These are phyloP conservation scores for Lasioglossum morio DNA, from an alignment of 2,888 invertebrate species.

Conservation along the genomic window DNA sequence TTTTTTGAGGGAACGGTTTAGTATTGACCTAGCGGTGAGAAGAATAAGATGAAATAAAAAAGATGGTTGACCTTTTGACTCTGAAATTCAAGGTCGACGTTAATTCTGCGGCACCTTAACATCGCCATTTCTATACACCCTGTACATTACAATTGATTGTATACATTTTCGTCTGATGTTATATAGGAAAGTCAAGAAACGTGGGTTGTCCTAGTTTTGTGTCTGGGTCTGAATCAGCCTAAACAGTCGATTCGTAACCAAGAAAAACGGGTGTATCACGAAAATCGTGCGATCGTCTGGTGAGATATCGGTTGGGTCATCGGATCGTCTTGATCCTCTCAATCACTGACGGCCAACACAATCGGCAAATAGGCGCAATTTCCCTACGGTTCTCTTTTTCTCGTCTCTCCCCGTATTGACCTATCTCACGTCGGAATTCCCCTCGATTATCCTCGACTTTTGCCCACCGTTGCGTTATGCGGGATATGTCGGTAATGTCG, in stretches of 20 bases:
- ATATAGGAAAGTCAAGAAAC: background rate
- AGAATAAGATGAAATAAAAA: too few relatives aligned
- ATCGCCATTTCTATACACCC: too few relatives aligned
- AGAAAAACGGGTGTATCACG: background rate
- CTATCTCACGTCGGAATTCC: conserved; percentile 45
- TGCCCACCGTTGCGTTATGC: conserved; percentile 63
- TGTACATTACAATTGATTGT: background rate
- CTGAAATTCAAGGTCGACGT: background rate
- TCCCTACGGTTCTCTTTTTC: conserved; percentile 33
- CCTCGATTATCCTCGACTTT: conserved; percentile 65
- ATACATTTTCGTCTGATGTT: background rate
- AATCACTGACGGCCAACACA: conserved; percentile 35
- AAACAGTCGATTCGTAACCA: conserved; percentile 2
- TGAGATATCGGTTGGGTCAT: background rate
- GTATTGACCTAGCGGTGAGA: too few relatives aligned
- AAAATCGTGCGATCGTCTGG: background rate
- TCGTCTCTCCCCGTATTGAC: conserved; percentile 30
- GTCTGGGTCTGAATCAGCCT: background rate
- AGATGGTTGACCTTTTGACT: background rate
- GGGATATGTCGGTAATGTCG: conserved; percentile 67
- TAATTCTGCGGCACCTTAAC: background rate
- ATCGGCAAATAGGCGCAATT: conserved; percentile 27
- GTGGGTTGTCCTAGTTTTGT: background rate
- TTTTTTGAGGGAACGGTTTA: too few relatives aligned
- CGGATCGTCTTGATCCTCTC: conserved; percentile 23